Evolutionary conservation across 2,113 vertebrate genomes (phyloP), one percentile per base, ranked within the genome.

Genomic region (Edolisoma coerulescens): DNA sequence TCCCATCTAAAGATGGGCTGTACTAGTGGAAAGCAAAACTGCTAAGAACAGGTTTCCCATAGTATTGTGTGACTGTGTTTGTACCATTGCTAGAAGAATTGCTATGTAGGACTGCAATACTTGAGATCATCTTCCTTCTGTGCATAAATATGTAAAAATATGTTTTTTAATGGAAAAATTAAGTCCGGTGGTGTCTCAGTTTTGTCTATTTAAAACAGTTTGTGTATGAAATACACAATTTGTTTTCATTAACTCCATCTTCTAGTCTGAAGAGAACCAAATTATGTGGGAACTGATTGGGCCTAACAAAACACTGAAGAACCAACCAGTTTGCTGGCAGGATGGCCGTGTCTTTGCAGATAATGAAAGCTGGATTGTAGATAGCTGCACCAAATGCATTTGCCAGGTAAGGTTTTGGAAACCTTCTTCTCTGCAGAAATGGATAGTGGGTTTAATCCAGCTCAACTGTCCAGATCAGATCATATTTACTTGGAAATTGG

Each of bases 281-380:
- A 97, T 99, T 71, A 99, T 99, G 98, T 98, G 98, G 98, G 99
- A 99, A 95, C 97, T 98, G 53, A 98, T 99, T 22, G 98, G 99
- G 2, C 99, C 98, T 78, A 98, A 99, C 75, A 98, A 98, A 89
- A 98, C 98, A 85, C 93, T 98, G 13, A 99, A 98, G 93, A 99
- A 99, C 87, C 97, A 99, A 89, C 98, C 99, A 4, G 98, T 99
- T 92, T 99, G 99, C 96, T 99, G 99, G 99, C 99, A 99, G 95
- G 99, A 99, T 42, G 99, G 99, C 13, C 98, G 99, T 26, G 97
- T 99, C 94, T 99, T 99, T 79, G 98, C 98, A 18, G 98, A 99
- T 95, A 99, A 99, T 28, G 99, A 99, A 91, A 99, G 99, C 82
- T 99, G 99, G 99, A 98, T 99, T 84, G 99, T 99, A 85, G 99